phyloP scores from a whole-genome alignment of 2,888 invertebrate species.

The Xanthia togata region DNA sequence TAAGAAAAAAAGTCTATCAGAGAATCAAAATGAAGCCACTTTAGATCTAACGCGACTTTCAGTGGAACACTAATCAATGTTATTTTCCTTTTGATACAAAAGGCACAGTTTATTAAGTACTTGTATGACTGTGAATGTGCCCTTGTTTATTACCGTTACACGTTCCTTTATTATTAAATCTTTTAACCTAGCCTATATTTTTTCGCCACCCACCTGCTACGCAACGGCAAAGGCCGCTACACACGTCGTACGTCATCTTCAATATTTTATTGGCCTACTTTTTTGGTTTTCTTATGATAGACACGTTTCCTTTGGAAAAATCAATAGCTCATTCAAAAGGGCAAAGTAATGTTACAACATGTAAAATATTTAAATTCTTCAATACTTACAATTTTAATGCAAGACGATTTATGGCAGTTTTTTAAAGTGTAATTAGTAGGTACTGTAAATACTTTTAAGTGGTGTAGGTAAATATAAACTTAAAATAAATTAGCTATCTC shows the following conservation, averaged over 20 bases:
- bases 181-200: not conserved
- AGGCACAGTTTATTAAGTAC: not conserved
- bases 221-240: not conserved
- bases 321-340: not conserved
- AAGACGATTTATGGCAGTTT: not conserved
- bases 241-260: not conserved
- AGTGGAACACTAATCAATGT: not conserved
- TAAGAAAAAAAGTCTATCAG: not conserved
- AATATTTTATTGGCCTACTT: not conserved
- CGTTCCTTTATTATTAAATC: not conserved
- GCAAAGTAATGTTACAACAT: too few relatives aligned
- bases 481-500: not conserved
- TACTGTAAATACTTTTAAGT: not conserved
- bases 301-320: slow-evolving; percentile 6
- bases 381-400: not conserved
- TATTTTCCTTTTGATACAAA: not conserved
- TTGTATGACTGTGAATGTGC: not conserved
- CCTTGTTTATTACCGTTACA: not conserved
- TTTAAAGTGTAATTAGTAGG: not conserved
- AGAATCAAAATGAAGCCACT: not conserved
- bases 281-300: not conserved
- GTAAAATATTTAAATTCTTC: too few relatives aligned
- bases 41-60: not conserved
- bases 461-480: not conserved
- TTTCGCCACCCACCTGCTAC: not conserved